These are phyloP conservation scores for Nemapogon koenigi DNA, from an alignment of 2,888 invertebrate genomes.

Conservation along the genomic window DNA sequence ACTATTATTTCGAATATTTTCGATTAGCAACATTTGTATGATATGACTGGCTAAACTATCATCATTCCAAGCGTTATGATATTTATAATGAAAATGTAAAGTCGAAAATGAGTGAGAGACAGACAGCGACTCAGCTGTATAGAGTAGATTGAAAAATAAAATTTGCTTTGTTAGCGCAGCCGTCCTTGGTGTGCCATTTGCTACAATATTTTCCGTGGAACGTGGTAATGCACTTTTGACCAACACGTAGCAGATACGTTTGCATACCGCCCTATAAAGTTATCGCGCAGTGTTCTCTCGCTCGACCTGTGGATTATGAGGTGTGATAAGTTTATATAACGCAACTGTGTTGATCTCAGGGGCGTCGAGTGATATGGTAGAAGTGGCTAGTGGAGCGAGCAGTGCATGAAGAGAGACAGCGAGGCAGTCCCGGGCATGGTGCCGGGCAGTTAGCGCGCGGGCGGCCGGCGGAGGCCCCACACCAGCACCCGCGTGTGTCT, in stretches of 20 bases:
- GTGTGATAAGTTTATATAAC: conserved; percentile 55
- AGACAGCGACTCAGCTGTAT: conserved; percentile 41
- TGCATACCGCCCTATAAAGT: neutral
- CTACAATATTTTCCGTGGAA: conserved; percentile 42
- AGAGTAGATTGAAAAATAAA: conserved; percentile 52
- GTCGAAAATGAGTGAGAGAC: conserved; percentile 49
- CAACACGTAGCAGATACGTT: neutral
- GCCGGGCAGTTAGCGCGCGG: conserved; percentile 65
- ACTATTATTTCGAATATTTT: too few species aligned
- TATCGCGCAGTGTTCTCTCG: conserved; percentile 5
- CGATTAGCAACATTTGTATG: too few species aligned
- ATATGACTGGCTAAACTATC: too few species aligned
- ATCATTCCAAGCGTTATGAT: too few species aligned
- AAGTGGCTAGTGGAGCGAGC: conserved; percentile 28
- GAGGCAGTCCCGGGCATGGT: conserved; percentile 60
- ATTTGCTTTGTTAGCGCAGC: conserved; percentile 34
- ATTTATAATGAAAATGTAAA: too few species aligned
- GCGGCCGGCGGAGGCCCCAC: conserved; percentile 64
- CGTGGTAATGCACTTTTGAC: conserved; percentile 26
- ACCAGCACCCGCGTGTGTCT: conserved; percentile 67
- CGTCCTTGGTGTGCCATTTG: conserved; percentile 61
- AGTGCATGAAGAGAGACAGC: conserved; percentile 45
- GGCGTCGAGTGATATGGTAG: conserved; percentile 12
- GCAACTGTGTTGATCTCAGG: conserved; percentile 22
- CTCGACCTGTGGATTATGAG: conserved; percentile 1